phyloP scores from a whole-genome alignment of 2,113 vertebrate genomes.

The Azemiops feae region DNA sequence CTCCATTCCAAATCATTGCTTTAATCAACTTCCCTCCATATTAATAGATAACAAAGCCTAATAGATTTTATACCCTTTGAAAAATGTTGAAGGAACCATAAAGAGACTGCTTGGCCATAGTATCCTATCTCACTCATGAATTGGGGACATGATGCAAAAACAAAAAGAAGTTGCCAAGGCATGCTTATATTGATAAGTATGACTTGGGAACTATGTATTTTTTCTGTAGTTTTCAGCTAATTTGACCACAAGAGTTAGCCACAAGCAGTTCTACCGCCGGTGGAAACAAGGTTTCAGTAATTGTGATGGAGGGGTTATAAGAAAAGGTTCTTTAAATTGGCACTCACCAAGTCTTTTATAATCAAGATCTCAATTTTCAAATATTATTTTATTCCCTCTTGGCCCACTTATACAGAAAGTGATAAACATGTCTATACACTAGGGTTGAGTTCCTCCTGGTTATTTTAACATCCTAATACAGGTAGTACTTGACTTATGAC shows the following conservation, averaged over 20 bases:
- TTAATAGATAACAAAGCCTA: neutral
- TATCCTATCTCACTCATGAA: neutral
- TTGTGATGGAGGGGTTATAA: neutral
- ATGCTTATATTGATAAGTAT: neutral
- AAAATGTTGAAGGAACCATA: neutral
- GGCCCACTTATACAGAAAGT: neutral
- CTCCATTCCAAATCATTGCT: neutral
- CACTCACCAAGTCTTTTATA: neutral
- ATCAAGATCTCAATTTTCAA: neutral
- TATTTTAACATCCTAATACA: neutral
- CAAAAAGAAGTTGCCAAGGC: neutral
- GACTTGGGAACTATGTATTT: neutral
- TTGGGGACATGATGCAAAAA: neutral
- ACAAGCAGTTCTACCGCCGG: neutral
- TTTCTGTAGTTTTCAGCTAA: neutral
- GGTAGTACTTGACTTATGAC: neutral
- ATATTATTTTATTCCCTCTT: neutral
- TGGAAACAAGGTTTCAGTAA: neutral
- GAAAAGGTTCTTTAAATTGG: neutral
- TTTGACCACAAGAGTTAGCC: conserved; percentile 6
- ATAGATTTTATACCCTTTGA: neutral
- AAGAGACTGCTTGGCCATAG: neutral
- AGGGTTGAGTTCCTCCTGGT: neutral
- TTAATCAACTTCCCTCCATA: neutral
- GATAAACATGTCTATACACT: neutral